Evolutionary conservation across 2,888 invertebrate genomes (phyloP), one percentile per base, ranked within the genome.

Genomic region (Diadegma fenestrale): DNA sequence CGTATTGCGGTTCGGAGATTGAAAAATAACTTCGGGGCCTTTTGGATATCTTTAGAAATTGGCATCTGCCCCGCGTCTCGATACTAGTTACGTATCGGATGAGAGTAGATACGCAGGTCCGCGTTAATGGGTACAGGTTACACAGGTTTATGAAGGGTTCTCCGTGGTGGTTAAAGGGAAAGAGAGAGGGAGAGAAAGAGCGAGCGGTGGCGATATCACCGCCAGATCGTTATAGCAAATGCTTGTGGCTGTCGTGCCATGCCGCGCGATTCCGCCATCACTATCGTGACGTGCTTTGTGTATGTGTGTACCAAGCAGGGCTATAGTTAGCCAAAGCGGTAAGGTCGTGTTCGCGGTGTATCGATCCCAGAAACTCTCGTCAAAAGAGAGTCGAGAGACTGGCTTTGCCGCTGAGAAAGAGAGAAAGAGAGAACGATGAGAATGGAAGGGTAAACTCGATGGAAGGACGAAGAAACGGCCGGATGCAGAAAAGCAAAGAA

Each of bases 221-320:
- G 68, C 43, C 66, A 69, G 79, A 82, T 82, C 82, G 82, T 82
- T 82, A 82, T 72, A 77, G 43, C 77, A 77, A 82, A 82, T 72
- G 71, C 64, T 77, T 69, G 87, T 86, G 84, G 87, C 87, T 87
- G 73, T 82, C 78, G 84, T 87, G 87, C 86, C 86, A 85, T 87
- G 84, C 86, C 84, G 79, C 77, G 83, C 84, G 83, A 71, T 77
- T 78, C 78, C 73, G 69, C 81, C 85, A 73, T 72, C 66, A 48
- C 77, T 61, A 72, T 54, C 37, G 26, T 45, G 41, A 63, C 48
- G 33, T 58, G 43, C 54, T 68, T 33, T 26, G 22, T 51, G 6
- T 43, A 58, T 19, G 73, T 64, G 64, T 22, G 68, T 33, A 19
- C n/a, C 14, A 66, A 37, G 79, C 68, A 61, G 14, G 58, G 51